Percentiles rank a stretch among this genome's conserved stretches.
Conservation (phyloP, 2,888 invertebrate species). For the Callinectes sapidus region DNA sequence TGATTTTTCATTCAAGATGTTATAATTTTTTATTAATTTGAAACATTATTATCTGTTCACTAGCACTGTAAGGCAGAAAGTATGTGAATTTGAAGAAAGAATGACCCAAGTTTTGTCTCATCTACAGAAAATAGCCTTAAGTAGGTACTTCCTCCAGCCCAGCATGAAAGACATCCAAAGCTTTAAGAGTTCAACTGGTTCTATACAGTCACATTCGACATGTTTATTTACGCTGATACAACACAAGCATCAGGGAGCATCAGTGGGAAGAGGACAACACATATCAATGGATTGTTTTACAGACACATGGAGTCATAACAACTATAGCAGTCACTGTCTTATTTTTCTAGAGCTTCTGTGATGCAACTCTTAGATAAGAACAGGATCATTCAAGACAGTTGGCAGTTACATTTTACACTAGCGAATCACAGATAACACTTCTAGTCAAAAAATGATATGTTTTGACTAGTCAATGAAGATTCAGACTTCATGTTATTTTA, state of each 20-base stretch:
- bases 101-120: not conserved
- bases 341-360: not conserved
- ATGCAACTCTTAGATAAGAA: not conserved
- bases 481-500: not conserved
- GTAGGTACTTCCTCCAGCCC: not conserved
- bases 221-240: slow-evolving; percentile 14
- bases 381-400: not conserved
- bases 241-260: slow-evolving; percentile 32
- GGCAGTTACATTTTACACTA: slow-evolving; percentile 11
- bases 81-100: not conserved
- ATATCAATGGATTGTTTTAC: slow-evolving; percentile 30
- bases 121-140: not conserved
- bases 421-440: slow-evolving; percentile 2
- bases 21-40: not conserved
- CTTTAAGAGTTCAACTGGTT: slow-evolving; percentile 21
- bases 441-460: not conserved
- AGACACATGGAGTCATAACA: slow-evolving; percentile 24
- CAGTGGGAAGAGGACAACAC: slow-evolving; percentile 25
- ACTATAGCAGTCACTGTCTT: slow-evolving; percentile 17
- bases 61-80: not conserved
- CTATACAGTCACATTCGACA: slow-evolving; percentile 16
- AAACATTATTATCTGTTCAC: not conserved
- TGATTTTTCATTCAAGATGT: not conserved
- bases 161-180: slow-evolving; percentile 37
- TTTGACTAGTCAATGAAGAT: not conserved